These are phyloP conservation scores for Paramisgurnus dabryanus DNA, from an alignment of 2,113 vertebrate genomes.

Conservation along the genomic window DNA sequence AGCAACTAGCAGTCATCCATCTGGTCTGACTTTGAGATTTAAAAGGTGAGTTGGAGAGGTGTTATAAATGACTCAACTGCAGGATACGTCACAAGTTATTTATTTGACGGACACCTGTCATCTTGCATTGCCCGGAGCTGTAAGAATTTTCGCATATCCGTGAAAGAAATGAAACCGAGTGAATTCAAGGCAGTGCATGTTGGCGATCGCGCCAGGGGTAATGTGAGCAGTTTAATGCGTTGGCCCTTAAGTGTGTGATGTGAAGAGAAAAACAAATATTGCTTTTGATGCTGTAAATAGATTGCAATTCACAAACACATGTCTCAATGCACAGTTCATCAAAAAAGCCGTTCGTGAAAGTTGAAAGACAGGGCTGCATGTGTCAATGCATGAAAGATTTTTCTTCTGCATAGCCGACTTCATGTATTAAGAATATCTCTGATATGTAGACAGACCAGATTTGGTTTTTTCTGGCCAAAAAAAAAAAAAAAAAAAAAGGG, in stretches of 20 bases:
- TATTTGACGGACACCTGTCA: constrained; percentile 45
- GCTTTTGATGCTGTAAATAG: background rate
- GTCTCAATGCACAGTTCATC: background rate
- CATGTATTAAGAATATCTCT: background rate
- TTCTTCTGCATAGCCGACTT: background rate
- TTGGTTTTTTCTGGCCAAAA: background rate
- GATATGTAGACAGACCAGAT: background rate
- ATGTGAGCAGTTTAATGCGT: background rate
- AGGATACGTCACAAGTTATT: constrained; percentile 37
- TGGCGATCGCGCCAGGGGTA: constrained; percentile 2
- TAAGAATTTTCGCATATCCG: constrained; percentile 24
- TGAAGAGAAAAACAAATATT: background rate
- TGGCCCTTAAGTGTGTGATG: background rate
- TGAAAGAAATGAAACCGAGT: background rate
- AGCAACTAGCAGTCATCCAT: background rate
- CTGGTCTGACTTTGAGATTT: constrained; percentile 12
- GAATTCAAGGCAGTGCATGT: constrained; percentile 3
- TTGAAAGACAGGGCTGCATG: background rate
- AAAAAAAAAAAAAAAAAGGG: background rate
- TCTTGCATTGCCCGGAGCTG: constrained; percentile 19
- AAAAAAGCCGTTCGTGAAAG: background rate
- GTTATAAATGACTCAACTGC: constrained; percentile 33
- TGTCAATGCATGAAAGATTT: background rate
- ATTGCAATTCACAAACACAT: background rate
- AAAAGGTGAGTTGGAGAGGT: constrained; percentile 15